Percentiles rank a stretch among this genome's conserved stretches.
Evolutionary conservation across 2,113 vertebrate species (phyloP).

Genomic region (Nerophis ophidion): DNA sequence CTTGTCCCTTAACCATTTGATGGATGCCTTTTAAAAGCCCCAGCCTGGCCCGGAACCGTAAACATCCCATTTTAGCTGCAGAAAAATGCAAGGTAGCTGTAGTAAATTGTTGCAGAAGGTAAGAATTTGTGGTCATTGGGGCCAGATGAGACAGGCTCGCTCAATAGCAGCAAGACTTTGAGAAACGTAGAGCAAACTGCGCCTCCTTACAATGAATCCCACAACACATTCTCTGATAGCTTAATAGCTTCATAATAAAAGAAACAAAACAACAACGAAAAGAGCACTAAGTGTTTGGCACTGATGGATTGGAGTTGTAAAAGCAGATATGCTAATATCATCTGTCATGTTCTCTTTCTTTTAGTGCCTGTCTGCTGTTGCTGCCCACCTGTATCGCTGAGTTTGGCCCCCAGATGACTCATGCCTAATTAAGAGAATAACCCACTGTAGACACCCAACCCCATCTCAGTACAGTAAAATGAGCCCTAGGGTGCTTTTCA

Average conservation of each 20-base stretch:
- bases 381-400: conserved; percentile 41
- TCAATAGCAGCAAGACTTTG: background rate
- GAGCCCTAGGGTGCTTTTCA: conserved; percentile 34
- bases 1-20: conserved; percentile 15
- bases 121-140: background rate
- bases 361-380: conserved; percentile 31
- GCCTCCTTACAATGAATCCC: background rate
- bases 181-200: background rate
- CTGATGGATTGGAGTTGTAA: too few relatives aligned
- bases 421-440: conserved; percentile 62
- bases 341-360: conserved; percentile 31
- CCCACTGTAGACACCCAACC: conserved; percentile 52
- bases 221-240: background rate
- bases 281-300: too few relatives aligned
- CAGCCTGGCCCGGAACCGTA: conserved; percentile 9
- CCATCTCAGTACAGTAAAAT: conserved; percentile 48
- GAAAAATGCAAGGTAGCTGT: background rate
- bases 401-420: conserved; percentile 45
- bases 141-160: background rate
- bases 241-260: background rate
- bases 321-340: conserved; percentile 13
- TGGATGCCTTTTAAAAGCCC: conserved; percentile 12
- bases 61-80: conserved; percentile 1
- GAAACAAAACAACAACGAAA: background rate
- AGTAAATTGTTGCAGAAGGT: background rate